Conservation (phyloP, 2,113 vertebrate species). For the Glareola pratincola region DNA sequence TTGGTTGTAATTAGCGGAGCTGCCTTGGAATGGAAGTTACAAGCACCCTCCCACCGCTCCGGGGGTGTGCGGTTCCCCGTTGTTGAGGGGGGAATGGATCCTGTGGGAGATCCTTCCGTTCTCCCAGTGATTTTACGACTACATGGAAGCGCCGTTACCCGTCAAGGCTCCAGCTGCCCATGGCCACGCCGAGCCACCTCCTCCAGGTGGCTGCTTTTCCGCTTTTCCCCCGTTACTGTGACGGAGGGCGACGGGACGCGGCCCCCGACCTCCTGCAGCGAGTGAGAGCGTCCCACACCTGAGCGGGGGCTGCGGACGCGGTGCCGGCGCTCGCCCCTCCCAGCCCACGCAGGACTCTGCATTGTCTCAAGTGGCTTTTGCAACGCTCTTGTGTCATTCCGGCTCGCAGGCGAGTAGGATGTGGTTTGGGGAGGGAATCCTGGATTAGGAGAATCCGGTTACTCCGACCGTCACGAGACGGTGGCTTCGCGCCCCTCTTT, state of each 20-base stretch:
- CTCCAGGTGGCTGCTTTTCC: not conserved
- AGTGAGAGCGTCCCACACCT: no score
- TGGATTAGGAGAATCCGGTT: not conserved
- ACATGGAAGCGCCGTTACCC: fast-evolving
- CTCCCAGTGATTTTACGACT: fast-evolving
- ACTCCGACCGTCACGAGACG: fast-evolving
- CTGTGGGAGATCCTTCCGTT: not conserved
- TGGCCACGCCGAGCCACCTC: not conserved
- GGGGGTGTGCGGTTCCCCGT: fast-evolving
- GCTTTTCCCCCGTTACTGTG: fast-evolving
- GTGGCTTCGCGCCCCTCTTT: not conserved
- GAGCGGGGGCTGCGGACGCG: not conserved
- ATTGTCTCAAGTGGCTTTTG: not conserved
- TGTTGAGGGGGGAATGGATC: not conserved
- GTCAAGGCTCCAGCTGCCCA: not conserved
- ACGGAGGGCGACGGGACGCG: not conserved
- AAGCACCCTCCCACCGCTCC: fast-evolving
- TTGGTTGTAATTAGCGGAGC: not conserved
- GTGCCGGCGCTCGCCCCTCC: fast-evolving
- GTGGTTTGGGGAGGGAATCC: not conserved
- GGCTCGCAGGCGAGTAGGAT: not conserved
- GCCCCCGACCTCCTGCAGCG: fast-evolving
- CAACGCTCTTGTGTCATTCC: not conserved
- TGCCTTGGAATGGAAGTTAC: not conserved
- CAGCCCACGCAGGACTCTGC: no score